These are phyloP conservation scores for Pinctada fucata DNA, from an alignment of 2,888 invertebrate genomes.

Conservation along the genomic window DNA sequence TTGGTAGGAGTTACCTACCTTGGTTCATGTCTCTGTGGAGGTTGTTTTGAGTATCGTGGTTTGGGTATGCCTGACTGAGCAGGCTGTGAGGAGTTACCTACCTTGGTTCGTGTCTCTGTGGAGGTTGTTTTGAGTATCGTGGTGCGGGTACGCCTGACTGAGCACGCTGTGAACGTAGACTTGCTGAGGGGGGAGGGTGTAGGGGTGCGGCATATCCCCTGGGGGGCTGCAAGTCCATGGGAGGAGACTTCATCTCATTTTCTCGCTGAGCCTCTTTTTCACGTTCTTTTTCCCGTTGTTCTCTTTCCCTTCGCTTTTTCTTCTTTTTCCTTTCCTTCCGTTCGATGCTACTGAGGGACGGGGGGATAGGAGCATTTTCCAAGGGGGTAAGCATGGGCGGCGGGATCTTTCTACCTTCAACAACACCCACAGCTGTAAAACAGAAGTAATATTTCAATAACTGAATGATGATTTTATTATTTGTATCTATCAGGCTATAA, in stretches of 20 bases:
- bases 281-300: constrained; percentile 29
- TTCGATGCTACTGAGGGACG: constrained; percentile 49
- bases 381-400: constrained; percentile 70
- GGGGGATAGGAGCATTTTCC: constrained; percentile 67
- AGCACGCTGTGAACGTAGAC: constrained; percentile 50
- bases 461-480: no score
- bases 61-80: constrained; percentile 57
- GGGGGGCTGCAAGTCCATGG: constrained; percentile 65
- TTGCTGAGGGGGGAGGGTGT: constrained; percentile 66
- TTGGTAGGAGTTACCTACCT: constrained; percentile 27
- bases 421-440: constrained; percentile 60
- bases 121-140: constrained; percentile 59
- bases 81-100: neutral
- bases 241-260: constrained; percentile 56
- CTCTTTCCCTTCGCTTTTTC: constrained; percentile 60
- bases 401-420: constrained; percentile 68
- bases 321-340: constrained; percentile 45
- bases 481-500: no score
- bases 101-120: constrained; percentile 58
- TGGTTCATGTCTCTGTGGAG: constrained; percentile 57
- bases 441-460: neutral
- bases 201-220: constrained; percentile 67
- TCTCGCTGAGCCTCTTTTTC: constrained; percentile 51
- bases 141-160: constrained; percentile 61
- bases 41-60: constrained; percentile 62